These are phyloP conservation scores for Virgularia gustaviana DNA, from an alignment of 92 coral and sea anemone genomes.

Conservation along the genomic window DNA sequence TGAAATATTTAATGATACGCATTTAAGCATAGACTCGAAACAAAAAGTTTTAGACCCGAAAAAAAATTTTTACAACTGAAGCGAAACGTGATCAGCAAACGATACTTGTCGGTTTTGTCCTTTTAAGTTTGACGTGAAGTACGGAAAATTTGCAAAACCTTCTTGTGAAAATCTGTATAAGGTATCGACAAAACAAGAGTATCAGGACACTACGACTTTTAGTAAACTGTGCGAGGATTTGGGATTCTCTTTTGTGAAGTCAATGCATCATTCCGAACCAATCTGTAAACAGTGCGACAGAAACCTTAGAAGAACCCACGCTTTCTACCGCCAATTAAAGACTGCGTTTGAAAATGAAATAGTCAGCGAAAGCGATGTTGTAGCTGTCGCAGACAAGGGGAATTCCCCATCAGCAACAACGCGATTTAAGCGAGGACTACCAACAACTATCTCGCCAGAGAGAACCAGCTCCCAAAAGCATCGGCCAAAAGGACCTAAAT, in stretches of 20 bases:
- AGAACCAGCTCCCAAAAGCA: conserved; percentile 25
- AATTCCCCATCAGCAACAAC: conserved; percentile 16
- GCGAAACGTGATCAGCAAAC: neutral
- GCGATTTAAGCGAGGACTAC: conserved; percentile 40
- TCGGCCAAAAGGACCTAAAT: conserved; percentile 7
- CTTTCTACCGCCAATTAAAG: conserved; percentile 11
- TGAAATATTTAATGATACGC: too few relatives aligned
- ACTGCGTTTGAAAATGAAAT: conserved; percentile 14
- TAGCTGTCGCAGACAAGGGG: neutral
- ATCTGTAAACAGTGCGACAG: conserved; percentile 20
- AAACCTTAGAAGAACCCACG: too few relatives aligned
- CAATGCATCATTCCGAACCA: conserved; percentile 16
- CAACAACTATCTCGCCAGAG: conserved; percentile 34
- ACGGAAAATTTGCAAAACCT: conserved; percentile 27
- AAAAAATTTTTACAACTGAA: neutral
- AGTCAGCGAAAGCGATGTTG: conserved; percentile 15
- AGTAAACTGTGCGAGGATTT: conserved; percentile 24
- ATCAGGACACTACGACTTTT: conserved; percentile 25
- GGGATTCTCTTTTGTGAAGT: conserved; percentile 22
- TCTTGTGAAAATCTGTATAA: conserved; percentile 36
- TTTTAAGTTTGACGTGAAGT: conserved; percentile 25
- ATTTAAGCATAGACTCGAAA: too few relatives aligned
- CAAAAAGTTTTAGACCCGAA: too few relatives aligned
- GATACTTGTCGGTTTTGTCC: conserved; percentile 30
- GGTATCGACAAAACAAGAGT: conserved; percentile 33